Evolutionary conservation across 2,797 vertebrate genomes (phyloP).

Genomic region (Crenichthys baileyi): DNA sequence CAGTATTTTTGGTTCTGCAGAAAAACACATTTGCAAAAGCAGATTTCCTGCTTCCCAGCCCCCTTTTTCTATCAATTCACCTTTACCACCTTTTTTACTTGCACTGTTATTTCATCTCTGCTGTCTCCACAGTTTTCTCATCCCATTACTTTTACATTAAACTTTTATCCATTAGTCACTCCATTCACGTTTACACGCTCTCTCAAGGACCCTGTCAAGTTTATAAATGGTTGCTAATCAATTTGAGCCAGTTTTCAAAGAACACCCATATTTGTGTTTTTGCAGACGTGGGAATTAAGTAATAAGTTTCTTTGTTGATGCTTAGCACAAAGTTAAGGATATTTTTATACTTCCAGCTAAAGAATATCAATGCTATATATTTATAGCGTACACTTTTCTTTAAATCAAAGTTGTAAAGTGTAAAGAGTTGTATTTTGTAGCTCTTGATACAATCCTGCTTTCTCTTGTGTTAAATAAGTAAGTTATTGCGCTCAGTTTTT

Average conservation of each 20-base stretch:
- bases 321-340: constrained; percentile 13
- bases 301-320: constrained; percentile 6
- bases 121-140: constrained; percentile 9
- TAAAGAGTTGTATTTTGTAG: constrained; percentile 24
- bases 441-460: constrained; percentile 15
- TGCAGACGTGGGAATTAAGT: constrained; percentile 3
- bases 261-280: constrained; percentile 43
- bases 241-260: constrained; percentile 44
- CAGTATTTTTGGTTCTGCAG: not conserved
- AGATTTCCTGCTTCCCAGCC: not conserved
- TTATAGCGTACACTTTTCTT: constrained; percentile 25
- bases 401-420: constrained; percentile 22
- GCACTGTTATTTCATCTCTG: constrained; percentile 10
- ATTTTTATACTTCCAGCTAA: constrained; percentile 20
- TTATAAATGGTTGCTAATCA: constrained; percentile 54
- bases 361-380: constrained; percentile 4
- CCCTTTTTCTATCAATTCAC: not conserved
- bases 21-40: constrained; percentile 9
- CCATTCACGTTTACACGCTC: constrained; percentile 27
- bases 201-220: constrained; percentile 54
- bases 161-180: constrained; percentile 35
- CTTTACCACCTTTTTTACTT: constrained; percentile 28
- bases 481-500: constrained; percentile 2
- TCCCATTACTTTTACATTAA: constrained; percentile 34
- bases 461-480: constrained; percentile 25